A percentile compares a stretch with the other conserved stretches of the same genome.
phyloP scores from a whole-genome alignment of 2,888 invertebrate genomes.

The Odontocolon sp. region DNA sequence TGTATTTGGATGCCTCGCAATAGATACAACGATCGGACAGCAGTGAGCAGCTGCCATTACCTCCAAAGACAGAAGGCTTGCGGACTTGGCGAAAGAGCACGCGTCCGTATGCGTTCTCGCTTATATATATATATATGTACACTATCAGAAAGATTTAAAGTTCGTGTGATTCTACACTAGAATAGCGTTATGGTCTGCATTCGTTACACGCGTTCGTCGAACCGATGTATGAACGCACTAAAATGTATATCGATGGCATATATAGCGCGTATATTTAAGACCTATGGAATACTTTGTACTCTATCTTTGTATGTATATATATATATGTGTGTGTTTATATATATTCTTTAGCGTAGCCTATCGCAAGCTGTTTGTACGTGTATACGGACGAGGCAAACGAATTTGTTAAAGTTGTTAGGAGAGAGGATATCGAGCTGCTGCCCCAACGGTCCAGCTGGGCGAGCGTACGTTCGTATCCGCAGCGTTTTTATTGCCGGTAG shows the following conservation, averaged over 20 bases:
- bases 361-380: not conserved
- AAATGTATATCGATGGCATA: conserved; percentile 29
- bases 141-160: conserved; percentile 6
- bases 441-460: conserved; percentile 38
- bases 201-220: conserved; percentile 37
- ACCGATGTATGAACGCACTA: conserved; percentile 12
- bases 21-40: conserved; percentile 42
- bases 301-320: too few relatives aligned
- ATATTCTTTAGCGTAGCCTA: not conserved
- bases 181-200: too few relatives aligned
- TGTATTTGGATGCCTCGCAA: conserved; percentile 40
- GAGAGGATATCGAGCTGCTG: conserved; percentile 35
- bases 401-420: conserved; percentile 43
- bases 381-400: conserved; percentile 23
- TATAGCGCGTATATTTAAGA: too few relatives aligned
- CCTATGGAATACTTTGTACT: too few relatives aligned
- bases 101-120: conserved; percentile 20
- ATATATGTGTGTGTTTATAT: not conserved
- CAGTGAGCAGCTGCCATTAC: conserved; percentile 57
- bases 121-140: too few relatives aligned
- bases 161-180: not conserved
- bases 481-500: conserved; percentile 54
- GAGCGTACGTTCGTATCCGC: conserved; percentile 14
- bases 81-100: conserved; percentile 13
- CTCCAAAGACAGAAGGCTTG: conserved; percentile 60